Evolutionary conservation across 2,888 invertebrate genomes (phyloP).

Genomic region (Villa cingulata): DNA sequence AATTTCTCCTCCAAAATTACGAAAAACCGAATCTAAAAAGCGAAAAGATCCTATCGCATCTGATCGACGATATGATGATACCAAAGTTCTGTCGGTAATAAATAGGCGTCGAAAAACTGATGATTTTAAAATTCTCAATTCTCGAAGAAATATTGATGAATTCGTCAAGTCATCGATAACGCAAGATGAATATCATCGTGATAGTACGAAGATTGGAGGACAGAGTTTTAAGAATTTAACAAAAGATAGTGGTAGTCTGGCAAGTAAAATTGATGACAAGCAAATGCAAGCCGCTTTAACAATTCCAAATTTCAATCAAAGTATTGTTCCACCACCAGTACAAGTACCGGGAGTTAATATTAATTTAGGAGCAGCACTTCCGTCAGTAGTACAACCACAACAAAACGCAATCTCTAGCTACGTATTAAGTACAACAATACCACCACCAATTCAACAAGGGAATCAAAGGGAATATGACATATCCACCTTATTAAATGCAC

Average conservation of each 20-base stretch:
- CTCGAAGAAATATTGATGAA: neutral
- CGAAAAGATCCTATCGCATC: neutral
- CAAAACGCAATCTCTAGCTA: slow-evolving; percentile 15
- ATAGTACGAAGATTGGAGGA: neutral
- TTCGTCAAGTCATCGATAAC: neutral
- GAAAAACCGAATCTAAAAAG: neutral
- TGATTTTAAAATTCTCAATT: neutral
- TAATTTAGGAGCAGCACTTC: neutral
- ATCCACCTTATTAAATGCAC: slow-evolving; percentile 18
- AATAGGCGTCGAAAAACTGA: too few species aligned
- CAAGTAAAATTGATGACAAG: slow-evolving; percentile 11
- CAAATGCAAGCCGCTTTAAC: slow-evolving; percentile 14
- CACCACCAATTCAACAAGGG: slow-evolving; percentile 1
- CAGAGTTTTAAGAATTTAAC: neutral
- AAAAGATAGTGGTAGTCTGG: neutral
- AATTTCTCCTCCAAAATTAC: neutral
- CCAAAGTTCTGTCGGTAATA: too few species aligned
- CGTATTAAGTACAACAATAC: slow-evolving; percentile 7
- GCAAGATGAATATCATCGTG: neutral
- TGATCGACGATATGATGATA: too few species aligned
- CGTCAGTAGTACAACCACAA: neutral
- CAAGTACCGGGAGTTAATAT: neutral
- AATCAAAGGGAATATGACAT: slow-evolving; percentile 4
- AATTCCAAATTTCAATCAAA: slow-evolving; percentile 17
- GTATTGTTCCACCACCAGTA: slow-evolving; percentile 7